Evolutionary conservation across 2,797 vertebrate genomes (phyloP), one percentile per base, ranked within the genome.

Genomic region (Micrastur ruficollis): DNA sequence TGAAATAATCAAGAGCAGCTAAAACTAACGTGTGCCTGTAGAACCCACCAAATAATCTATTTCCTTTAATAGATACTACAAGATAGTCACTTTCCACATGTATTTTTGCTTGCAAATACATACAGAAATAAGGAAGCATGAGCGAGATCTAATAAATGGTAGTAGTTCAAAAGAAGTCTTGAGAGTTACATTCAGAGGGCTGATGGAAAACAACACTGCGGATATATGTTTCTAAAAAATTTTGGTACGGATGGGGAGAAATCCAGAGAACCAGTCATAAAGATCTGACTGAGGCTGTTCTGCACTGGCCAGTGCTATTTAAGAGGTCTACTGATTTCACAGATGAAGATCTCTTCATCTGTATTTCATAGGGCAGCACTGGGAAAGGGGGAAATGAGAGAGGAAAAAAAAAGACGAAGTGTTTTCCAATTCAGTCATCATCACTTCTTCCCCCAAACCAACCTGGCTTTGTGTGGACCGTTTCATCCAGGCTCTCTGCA

Each of bases 401-500:
- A 44, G 1, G 18, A 62, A 44, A 19, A 22, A 10, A 9, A 36
- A 49, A 27, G 20, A 47, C 8, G 34, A 20, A 59, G 14, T 15
- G 18, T 32, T 88, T 78, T 47, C 18, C 44, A 88, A 2, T 11
- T 55, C 55, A 84, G 14, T 5, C 23, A 6, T 13, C 12, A 16
- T 9, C n/a, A 22, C 50, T 47, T 72, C 31, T n/a, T 11, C 72
- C 46, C 14, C 47, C 16, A 27, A 8, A 86, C 88, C 42, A 83
- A 99, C 99, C 99, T 98, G 99, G 99, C 89, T 99, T 99, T 40
- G 96, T 94, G 79, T 94, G 94, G 31, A 56, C 71, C 6, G 97
- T 78, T 83, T 98, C 98, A 46, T 99, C 98, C 42, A 97, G 82
- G 21, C 92, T 98, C 83, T 99, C 99, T 44, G 96, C 86, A 87